Evolutionary conservation across 2,797 vertebrate species (phyloP).

Genomic region (Galaxias olidus): DNA sequence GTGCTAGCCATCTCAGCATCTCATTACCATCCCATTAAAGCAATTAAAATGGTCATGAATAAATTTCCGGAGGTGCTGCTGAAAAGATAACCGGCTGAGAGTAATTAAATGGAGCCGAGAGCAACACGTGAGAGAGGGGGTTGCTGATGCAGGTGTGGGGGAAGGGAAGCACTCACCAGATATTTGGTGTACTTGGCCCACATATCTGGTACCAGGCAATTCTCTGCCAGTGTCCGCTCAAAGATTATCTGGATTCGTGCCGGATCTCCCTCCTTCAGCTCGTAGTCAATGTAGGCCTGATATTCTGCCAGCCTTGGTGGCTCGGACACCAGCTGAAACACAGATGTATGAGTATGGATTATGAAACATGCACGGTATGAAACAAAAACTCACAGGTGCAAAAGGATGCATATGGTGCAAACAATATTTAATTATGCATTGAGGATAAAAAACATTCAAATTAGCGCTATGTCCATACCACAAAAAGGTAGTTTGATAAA

Average conservation of each 20-base stretch:
- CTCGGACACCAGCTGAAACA: conserved; percentile 85
- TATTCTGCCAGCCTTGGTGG: conserved; percentile 91
- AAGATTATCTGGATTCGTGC: conserved; percentile 90
- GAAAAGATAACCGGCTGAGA: conserved; percentile 1
- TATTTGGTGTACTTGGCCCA: conserved; percentile 93
- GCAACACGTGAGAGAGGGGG: neutral
- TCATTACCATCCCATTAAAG: conserved; percentile 47
- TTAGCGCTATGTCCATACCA: neutral
- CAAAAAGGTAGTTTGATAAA: neutral
- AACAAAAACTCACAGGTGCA: too few species aligned
- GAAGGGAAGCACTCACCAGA: conserved; percentile 80
- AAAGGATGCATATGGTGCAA: too few species aligned
- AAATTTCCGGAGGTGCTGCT: conserved; percentile 20
- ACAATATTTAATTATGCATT: too few species aligned
- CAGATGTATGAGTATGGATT: conserved; percentile 20
- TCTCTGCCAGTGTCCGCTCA: conserved; percentile 92
- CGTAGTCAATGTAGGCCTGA: conserved; percentile 91
- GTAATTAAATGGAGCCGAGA: conserved; percentile 7
- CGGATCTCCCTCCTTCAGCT: conserved; percentile 91
- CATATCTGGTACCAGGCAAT: conserved; percentile 96
- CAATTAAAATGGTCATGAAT: conserved; percentile 36
- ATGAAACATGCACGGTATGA: neutral
- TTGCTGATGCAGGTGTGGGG: neutral
- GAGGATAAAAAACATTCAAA: too few species aligned
- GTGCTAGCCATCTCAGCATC: conserved; percentile 28